Conservation (phyloP, 2,113 vertebrate species). For the Poeciliopsis prolifica region DNA sequence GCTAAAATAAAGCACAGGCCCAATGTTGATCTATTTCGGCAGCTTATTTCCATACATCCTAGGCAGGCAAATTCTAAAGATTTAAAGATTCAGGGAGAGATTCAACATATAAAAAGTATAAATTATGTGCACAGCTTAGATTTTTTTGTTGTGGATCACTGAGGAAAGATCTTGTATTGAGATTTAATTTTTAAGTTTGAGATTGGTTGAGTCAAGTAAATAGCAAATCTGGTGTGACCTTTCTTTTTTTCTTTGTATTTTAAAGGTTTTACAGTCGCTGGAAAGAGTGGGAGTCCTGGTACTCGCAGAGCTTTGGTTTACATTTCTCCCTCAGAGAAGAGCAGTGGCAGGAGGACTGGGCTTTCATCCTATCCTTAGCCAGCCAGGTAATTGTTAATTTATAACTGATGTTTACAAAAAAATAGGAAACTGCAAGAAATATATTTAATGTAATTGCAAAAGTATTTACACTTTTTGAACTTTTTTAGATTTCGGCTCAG, state of each 20-base stretch:
- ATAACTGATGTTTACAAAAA: not conserved
- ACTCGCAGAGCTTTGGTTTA: conserved; percentile 97
- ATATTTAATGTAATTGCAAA: too few relatives aligned
- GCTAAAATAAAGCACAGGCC: too few relatives aligned
- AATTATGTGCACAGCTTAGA: not conserved
- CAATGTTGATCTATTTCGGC: not conserved
- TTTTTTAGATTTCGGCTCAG: too few relatives aligned
- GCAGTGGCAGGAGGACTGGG: conserved; percentile 99
- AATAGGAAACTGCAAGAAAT: not conserved
- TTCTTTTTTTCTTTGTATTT: not conserved
- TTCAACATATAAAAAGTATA: not conserved
- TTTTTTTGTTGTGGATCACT: not conserved
- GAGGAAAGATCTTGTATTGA: too few relatives aligned
- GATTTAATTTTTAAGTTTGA: not conserved
- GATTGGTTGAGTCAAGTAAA: not conserved
- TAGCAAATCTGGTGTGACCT: not conserved
- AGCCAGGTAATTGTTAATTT: conserved; percentile 88
- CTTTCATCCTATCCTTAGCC: conserved; percentile 96
- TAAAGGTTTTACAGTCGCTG: conserved; percentile 95
- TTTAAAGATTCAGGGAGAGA: not conserved
- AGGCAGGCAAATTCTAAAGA: not conserved
- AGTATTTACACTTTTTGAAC: too few relatives aligned
- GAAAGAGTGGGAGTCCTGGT: conserved; percentile 99
- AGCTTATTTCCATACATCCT: not conserved
- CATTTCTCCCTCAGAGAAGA: conserved; percentile 97